Conservation (phyloP, 2,797 vertebrate species). For the Poeciliopsis turneri region DNA sequence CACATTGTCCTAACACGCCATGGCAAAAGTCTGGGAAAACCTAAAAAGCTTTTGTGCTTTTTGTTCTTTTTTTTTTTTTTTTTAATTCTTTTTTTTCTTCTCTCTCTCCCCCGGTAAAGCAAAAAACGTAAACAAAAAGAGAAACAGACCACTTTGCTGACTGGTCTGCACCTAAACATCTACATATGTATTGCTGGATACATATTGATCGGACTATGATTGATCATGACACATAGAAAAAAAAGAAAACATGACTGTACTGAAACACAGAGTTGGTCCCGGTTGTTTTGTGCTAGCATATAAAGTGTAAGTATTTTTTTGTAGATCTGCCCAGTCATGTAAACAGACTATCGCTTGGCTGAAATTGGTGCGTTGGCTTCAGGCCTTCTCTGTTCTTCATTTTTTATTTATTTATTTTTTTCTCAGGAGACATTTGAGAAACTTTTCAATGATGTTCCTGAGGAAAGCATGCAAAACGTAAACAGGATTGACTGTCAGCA, state of each 20-base stretch:
- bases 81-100: too few relatives aligned
- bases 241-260: constrained; percentile 65
- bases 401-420: constrained; percentile 34
- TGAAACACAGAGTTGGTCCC: constrained; percentile 78
- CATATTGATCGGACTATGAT: constrained; percentile 76
- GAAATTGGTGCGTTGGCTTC: constrained; percentile 73
- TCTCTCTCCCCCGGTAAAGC: constrained; percentile 64
- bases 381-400: constrained; percentile 71
- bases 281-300: constrained; percentile 72
- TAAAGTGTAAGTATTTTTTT: constrained; percentile 68
- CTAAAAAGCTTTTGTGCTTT: constrained; percentile 81
- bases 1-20: constrained; percentile 78
- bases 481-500: constrained; percentile 82
- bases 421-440: constrained; percentile 75
- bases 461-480: constrained; percentile 83
- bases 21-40: constrained; percentile 78
- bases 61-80: constrained; percentile 21
- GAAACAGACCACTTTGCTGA: constrained; percentile 71
- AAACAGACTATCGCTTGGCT: constrained; percentile 74
- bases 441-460: constrained; percentile 78
- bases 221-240: constrained; percentile 72
- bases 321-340: constrained; percentile 69
- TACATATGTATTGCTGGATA: constrained; percentile 81
- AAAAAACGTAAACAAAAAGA: constrained; percentile 76
- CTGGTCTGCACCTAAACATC: constrained; percentile 71